These are phyloP conservation scores for Molossus molossus DNA, from an alignment of 2,797 vertebrate genomes.

Conservation along the genomic window DNA sequence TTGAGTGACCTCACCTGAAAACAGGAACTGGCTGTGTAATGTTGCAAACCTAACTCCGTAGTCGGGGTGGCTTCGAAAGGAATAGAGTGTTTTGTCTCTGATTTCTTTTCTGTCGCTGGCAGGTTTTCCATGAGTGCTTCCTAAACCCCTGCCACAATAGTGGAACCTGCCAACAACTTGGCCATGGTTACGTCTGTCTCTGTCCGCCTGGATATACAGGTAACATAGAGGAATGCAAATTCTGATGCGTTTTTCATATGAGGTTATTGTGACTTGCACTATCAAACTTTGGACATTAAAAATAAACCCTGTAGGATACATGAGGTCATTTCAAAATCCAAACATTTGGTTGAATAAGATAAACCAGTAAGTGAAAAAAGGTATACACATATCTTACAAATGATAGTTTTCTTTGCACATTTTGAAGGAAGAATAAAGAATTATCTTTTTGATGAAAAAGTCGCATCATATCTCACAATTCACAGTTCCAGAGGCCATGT, in stretches of 20 bases:
- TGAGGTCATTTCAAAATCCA: background rate
- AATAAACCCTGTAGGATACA: background rate
- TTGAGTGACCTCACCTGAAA: background rate
- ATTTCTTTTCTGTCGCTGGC: constrained; percentile 69
- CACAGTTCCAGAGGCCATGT: background rate
- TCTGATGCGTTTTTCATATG: background rate
- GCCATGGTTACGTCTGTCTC: constrained; percentile 96
- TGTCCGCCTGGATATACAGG: constrained; percentile 97
- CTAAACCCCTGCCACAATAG: constrained; percentile 96
- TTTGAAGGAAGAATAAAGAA: constrained; percentile 45
- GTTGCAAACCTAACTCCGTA: background rate
- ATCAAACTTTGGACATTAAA: background rate
- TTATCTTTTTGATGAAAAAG: constrained; percentile 43
- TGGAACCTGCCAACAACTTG: constrained; percentile 97
- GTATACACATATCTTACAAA: background rate
- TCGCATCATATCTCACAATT: background rate
- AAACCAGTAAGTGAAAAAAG: background rate
- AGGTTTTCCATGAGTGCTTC: constrained; percentile 99
- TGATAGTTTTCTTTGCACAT: background rate
- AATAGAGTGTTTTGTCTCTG: constrained; percentile 54
- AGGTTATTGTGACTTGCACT: background rate
- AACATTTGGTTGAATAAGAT: background rate
- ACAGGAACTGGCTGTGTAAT: background rate
- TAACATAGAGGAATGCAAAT: constrained; percentile 82
- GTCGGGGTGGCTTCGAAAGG: background rate